Evolutionary conservation across 2,113 vertebrate genomes (phyloP), one percentile per base, ranked within the genome.

Genomic region (Pachyramphus minor): DNA sequence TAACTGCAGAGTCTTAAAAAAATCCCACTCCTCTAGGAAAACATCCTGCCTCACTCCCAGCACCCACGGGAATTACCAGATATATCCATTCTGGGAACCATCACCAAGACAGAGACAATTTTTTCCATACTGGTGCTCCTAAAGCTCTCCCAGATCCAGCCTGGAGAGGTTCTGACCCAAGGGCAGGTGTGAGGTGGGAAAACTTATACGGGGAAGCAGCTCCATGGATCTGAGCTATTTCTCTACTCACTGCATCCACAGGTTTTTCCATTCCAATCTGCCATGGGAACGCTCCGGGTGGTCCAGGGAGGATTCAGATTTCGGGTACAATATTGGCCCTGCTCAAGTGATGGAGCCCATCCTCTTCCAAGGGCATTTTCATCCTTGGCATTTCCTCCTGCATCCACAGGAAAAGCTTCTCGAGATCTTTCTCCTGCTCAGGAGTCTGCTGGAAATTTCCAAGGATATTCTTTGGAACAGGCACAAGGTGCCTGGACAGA

Each of bases 271-370:
- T 18, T 14, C 49, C 45, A 1, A 2, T 3, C 25, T 22, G 41
- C 33, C 19, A 2, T 1, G 3, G 64, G 30, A 41, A 8, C 0
- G 3, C 10, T 47, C 22, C 27, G 6, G n/a, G 14, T 11, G 18
- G 39, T 15, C 50, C 39, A 25, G 31, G 9, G 8, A 22, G 27
- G 17, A 76, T 19, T 39, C 47, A 3, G 1, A 8, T 15, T 18
- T 12, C 1, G 42, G 42, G 42, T 8, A 8, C 23, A 8, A 3
- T 0, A 1, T 4, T 16, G 50, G 13, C 35, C 55, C 23, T 44
- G 41, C 56, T 14, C 47, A 60, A 21, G 63, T 2, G 35, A 6
- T 10, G 55, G 31, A 28, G 11, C 4, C 37, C 33, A 7, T 35
- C 37, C 9, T 50, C 73, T 35, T 30, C 83, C 52, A 20, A 28